Evolutionary conservation across 1,140 invertebrate genomes (phyloP), one percentile per base, ranked within the genome.

Genomic region (Papilio helenus): DNA sequence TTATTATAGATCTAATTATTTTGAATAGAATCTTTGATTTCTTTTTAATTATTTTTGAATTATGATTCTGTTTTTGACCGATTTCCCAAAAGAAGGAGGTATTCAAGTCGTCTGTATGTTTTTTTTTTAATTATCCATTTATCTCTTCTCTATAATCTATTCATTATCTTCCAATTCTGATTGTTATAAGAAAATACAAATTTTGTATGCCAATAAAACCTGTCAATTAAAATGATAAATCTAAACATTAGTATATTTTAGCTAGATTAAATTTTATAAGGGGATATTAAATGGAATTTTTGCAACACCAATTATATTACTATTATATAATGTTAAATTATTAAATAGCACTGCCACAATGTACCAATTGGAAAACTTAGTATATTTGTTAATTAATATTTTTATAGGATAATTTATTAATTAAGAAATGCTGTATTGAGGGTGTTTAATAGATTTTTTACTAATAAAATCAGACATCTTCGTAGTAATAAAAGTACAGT

Each of bases 391-490:
- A 39, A 34, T 72, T 81, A 65, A 42, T 23, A 58, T 73, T 78
- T 65, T 79, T 78, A 81, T 76, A 72, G 68, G 65, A 3, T 79
- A 79, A 81, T 46, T 20, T 80, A 80, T 44, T 42, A 68, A 23
- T 49, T 71, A 80, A 51, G 26, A 58, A 58, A 44, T 49, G 23
- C 72, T 76, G 74, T 76, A 39, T 76, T 76, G 74, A 76, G 16
- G 42, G 2, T 39, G 23, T 76, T 76, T 76, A 76, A 76, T 20
- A 76, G 44, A 14, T 46, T 46, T 46, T 42, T 46, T 46, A 18
- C 16, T 51, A 18, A 18, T 18, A 20, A 8, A 49, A 18, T 4
- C 14, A 3, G 51, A 55, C 18, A 55, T 55, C 7, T 55, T 55
- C 18, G n/a, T n/a, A 55, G 10, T 20, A 20, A 20, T n/a, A 55